phyloP scores from a whole-genome alignment of 92 coral and sea anemone species.

The Palythoa grandis region DNA sequence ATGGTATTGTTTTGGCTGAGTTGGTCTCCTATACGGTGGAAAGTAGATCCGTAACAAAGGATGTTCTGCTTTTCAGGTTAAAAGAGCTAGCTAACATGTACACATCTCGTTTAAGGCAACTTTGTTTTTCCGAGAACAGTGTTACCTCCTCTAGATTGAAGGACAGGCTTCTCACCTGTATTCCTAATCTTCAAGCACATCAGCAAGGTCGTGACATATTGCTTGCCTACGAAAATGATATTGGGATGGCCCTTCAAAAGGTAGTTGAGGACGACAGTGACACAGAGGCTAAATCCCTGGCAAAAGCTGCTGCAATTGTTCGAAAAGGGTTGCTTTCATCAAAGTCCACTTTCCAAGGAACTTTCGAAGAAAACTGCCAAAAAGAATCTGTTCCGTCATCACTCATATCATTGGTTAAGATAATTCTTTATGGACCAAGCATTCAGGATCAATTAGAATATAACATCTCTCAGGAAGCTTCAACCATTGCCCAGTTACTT shows the following conservation, averaged over 20 bases:
- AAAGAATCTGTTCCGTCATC: constrained; percentile 56
- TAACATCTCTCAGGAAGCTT: constrained; percentile 52
- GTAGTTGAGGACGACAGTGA: constrained; percentile 44
- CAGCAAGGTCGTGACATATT: constrained; percentile 49
- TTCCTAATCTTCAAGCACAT: constrained; percentile 45
- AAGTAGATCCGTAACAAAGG: constrained; percentile 11
- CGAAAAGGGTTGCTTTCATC: constrained; percentile 57
- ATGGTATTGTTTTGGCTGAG: constrained; percentile 29
- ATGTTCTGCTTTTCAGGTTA: constrained; percentile 41
- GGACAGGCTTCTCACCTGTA: constrained; percentile 53
- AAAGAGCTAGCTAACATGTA: constrained; percentile 60
- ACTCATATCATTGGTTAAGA: constrained; percentile 57
- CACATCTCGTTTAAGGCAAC: constrained; percentile 44
- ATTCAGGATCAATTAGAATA: constrained; percentile 48
- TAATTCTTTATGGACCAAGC: constrained; percentile 70
- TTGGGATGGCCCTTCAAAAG: constrained; percentile 55
- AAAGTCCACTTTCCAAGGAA: constrained; percentile 28
- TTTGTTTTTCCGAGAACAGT: constrained; percentile 20
- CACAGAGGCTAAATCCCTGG: constrained; percentile 64
- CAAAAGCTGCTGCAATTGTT: constrained; percentile 66
- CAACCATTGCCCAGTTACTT: constrained; percentile 63
- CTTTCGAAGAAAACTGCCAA: constrained; percentile 33
- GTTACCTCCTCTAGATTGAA: constrained; percentile 56
- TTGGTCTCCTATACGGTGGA: constrained; percentile 61
- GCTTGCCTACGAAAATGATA: constrained; percentile 45